Conservation (phyloP, 2,888 invertebrate genomes). For the Agrochola circellaris region DNA sequence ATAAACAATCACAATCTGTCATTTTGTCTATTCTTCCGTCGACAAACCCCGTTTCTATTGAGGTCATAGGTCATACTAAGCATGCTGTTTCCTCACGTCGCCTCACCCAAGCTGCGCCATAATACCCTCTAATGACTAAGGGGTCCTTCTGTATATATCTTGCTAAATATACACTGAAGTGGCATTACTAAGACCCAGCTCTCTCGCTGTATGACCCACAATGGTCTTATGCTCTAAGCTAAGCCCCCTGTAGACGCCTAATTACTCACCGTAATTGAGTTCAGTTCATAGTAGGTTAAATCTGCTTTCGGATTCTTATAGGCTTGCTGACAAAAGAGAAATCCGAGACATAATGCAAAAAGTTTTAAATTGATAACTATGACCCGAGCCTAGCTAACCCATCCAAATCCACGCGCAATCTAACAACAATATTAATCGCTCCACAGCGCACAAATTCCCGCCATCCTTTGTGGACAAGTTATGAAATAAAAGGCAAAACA, state of each 20-base stretch:
- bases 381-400: not conserved
- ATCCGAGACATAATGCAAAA: not conserved
- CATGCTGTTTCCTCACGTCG: too few species aligned
- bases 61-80: too few species aligned
- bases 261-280: not conserved
- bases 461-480: slow-evolving; percentile 56
- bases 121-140: not conserved
- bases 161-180: not conserved
- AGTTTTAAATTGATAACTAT: not conserved
- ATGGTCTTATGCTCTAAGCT: not conserved
- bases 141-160: not conserved
- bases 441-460: slow-evolving; percentile 43
- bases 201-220: not conserved
- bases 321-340: not conserved
- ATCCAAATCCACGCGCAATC: slow-evolving; percentile 26
- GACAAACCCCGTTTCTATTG: too few species aligned
- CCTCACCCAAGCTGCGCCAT: not conserved
- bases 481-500: slow-evolving; percentile 58
- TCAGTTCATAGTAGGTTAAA: not conserved
- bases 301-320: not conserved
- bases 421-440: slow-evolving; percentile 35
- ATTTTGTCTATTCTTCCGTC: too few species aligned
- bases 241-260: not conserved
- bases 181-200: not conserved
- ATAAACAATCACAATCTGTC: too few species aligned